A percentile compares a stretch with the other conserved stretches of the same genome.
Evolutionary conservation across 1,140 invertebrate genomes (phyloP).

Genomic region (Platorchestia sp.): DNA sequence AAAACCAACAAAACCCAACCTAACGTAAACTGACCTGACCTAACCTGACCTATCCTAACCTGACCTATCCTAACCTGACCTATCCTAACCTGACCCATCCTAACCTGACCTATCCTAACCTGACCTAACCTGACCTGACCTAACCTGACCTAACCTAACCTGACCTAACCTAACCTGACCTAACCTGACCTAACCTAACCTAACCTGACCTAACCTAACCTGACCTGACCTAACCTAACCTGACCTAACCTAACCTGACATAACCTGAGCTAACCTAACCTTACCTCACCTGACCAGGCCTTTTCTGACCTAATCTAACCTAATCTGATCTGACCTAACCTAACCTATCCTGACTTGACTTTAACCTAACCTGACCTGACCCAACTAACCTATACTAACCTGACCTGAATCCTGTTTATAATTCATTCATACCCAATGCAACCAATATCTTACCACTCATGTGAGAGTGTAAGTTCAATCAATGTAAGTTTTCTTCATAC

Average conservation of each 20-base stretch:
- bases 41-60: constrained; percentile 53
- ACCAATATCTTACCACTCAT: no score
- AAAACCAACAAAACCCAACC: neutral
- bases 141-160: constrained; percentile 56
- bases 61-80: constrained; percentile 57
- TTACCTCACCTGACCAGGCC: constrained; percentile 18
- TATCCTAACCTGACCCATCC: constrained; percentile 50
- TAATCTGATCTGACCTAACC: no score
- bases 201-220: constrained; percentile 52
- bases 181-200: constrained; percentile 54
- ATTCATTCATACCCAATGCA: no score
- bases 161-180: constrained; percentile 56
- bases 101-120: constrained; percentile 54
- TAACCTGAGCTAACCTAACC: no score
- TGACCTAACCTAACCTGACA: no score
- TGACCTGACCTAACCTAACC: constrained; percentile 47
- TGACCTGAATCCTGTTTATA: no score
- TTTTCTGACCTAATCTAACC: constrained; percentile 23
- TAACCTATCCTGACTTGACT: no score
- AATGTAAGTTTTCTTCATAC: no score
- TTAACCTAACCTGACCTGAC: no score
- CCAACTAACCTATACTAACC: no score
- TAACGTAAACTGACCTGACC: no score
- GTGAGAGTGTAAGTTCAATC: no score
- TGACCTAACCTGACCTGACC: constrained; percentile 50